phyloP scores from a whole-genome alignment of 2,888 invertebrate species.

The Escarpia spicata region DNA sequence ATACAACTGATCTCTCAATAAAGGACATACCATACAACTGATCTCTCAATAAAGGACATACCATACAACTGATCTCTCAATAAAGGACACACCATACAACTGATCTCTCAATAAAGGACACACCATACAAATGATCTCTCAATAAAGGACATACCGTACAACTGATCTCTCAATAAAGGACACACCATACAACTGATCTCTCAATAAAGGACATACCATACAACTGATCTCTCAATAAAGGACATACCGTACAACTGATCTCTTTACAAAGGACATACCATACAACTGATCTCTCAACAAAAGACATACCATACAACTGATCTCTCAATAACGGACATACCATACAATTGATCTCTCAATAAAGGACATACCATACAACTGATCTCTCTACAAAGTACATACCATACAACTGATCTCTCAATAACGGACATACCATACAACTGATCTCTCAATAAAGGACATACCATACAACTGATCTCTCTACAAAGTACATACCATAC shows the following conservation, averaged over 20 bases:
- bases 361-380: too few relatives aligned
- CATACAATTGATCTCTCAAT: neutral
- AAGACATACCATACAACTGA: neutral
- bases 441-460: neutral
- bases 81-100: neutral
- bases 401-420: neutral
- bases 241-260: too few relatives aligned
- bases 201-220: neutral
- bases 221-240: neutral
- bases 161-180: neutral
- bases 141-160: neutral
- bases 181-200: too few relatives aligned
- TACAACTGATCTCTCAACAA: neutral
- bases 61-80: too few relatives aligned
- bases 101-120: too few relatives aligned
- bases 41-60: too few relatives aligned
- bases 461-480: neutral
- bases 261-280: neutral
- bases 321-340: neutral
- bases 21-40: neutral
- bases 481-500: neutral
- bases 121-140: too few relatives aligned
- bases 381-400: neutral
- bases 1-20: too few relatives aligned
- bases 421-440: too few relatives aligned